Evolutionary conservation across 2,888 invertebrate species (phyloP).

Genomic region (Melieria omissa): DNA sequence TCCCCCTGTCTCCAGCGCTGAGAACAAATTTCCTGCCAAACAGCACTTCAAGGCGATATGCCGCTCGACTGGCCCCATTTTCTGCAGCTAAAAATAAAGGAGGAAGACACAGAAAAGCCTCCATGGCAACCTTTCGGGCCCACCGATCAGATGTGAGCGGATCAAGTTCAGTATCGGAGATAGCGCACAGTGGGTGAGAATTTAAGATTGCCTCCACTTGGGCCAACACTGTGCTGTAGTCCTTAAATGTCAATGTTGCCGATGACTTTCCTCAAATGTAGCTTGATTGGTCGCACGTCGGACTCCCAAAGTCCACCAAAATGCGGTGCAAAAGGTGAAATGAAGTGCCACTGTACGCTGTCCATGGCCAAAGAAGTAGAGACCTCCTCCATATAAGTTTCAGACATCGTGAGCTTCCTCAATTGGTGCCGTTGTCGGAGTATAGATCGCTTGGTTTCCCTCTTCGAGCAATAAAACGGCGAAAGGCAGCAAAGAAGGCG

Average conservation of each 20-base stretch:
- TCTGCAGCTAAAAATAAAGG: no score
- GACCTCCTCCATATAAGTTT: slow-evolving; percentile 17
- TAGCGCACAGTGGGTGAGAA: neutral
- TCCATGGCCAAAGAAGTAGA: slow-evolving; percentile 28
- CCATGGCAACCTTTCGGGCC: slow-evolving; percentile 4
- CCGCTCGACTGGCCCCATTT: no score
- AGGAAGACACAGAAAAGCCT: no score
- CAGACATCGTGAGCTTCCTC: slow-evolving; percentile 20
- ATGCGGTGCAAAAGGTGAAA: slow-evolving; percentile 37
- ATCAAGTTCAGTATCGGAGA: neutral
- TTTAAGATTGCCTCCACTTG: slow-evolving; percentile 9
- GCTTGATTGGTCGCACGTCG: slow-evolving; percentile 15
- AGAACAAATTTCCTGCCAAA: no score
- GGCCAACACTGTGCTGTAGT: slow-evolving; percentile 1
- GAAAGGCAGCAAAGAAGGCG: slow-evolving; percentile 30
- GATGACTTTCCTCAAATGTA: neutral
- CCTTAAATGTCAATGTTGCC: slow-evolving; percentile 5
- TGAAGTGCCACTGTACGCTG: slow-evolving; percentile 39
- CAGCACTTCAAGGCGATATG: no score
- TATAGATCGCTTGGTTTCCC: no score
- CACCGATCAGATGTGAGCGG: slow-evolving; percentile 32
- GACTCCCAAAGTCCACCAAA: slow-evolving; percentile 42
- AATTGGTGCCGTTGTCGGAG: slow-evolving; percentile 30
- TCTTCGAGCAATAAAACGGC: slow-evolving; percentile 29
- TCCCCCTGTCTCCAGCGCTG: no score